Evolutionary conservation across 1,140 invertebrate genomes (phyloP).

Genomic region (Drosophila ercepeae): DNA sequence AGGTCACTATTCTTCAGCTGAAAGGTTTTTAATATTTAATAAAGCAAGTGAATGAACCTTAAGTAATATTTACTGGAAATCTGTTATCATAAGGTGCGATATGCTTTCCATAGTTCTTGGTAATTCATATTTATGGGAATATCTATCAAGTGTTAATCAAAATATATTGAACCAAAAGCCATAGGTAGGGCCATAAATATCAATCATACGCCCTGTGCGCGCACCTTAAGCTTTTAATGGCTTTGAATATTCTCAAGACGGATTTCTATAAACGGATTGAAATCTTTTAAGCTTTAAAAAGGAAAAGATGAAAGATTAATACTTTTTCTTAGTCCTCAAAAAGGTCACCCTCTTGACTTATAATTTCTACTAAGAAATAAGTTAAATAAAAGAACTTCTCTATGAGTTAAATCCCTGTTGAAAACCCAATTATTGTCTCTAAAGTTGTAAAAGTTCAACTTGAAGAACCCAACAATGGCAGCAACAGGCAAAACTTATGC

Average conservation of each 20-base stretch:
- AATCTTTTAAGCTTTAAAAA: no score
- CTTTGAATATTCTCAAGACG: background rate
- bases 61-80: background rate
- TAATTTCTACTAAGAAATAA: background rate
- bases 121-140: background rate
- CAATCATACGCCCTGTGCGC: conserved; percentile 2
- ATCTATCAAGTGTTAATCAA: background rate
- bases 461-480: background rate
- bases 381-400: background rate
- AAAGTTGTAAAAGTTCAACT: background rate
- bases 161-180: background rate
- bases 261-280: background rate
- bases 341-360: no score
- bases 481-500: conserved; percentile 35
- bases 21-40: background rate
- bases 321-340: no score
- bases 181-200: background rate
- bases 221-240: background rate
- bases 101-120: no score
- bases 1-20: no score
- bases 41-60: background rate
- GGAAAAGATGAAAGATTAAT: no score
- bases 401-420: background rate
- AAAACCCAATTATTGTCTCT: background rate
- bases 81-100: background rate